Conservation (phyloP, 2,888 invertebrate genomes). For the Macrophya annulata region DNA sequence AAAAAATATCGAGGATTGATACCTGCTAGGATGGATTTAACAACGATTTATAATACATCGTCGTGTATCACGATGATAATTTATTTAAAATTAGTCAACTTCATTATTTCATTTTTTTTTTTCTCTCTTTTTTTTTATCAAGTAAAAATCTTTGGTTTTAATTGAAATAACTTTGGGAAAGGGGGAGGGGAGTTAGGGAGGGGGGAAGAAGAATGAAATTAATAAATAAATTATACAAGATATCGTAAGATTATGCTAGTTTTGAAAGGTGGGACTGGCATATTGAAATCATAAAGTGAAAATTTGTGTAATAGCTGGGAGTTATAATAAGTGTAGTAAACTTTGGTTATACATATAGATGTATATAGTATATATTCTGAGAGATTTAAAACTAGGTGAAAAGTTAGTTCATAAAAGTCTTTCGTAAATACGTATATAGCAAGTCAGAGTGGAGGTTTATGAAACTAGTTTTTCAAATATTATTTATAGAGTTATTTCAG, state of each 20-base stretch:
- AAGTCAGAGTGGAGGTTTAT: not conserved
- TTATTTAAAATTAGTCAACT: not conserved
- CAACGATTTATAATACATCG: not conserved
- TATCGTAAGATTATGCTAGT: not conserved
- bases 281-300: constrained; percentile 33
- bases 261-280: not conserved
- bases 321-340: constrained; percentile 5
- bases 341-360: not conserved
- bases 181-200: too few relatives aligned
- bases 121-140: not conserved
- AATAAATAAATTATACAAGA: not conserved
- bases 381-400: constrained; percentile 12
- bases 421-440: not conserved
- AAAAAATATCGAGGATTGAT: not conserved
- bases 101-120: too few relatives aligned
- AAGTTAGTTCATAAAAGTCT: constrained; percentile 25
- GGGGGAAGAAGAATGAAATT: too few relatives aligned
- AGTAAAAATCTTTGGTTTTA: not conserved
- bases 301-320: constrained; percentile 12
- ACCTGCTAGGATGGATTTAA: not conserved
- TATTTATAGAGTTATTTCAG: not conserved
- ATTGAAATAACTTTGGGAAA: not conserved
- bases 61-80: too few relatives aligned
- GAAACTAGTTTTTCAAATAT: constrained; percentile 19
- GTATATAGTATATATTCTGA: not conserved